Conservation (phyloP, 1,140 invertebrate genomes). For the Bradynema listronoti region DNA sequence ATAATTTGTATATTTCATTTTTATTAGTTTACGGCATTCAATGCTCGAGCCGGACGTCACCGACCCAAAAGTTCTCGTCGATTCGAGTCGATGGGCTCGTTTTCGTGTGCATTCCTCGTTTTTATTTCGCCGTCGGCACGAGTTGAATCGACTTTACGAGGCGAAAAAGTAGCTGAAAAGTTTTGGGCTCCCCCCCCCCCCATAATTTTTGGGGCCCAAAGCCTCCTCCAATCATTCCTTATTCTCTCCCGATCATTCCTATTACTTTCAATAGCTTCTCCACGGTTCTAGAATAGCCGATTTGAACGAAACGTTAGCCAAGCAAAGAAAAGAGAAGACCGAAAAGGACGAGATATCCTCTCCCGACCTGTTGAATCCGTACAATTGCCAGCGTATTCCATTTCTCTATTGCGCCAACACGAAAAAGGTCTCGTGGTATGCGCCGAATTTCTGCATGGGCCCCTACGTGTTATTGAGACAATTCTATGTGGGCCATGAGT, state of each 20-base stretch:
- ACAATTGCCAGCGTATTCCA: slow-evolving; percentile 77
- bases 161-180: slow-evolving; percentile 42
- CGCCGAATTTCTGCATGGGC: slow-evolving; percentile 50
- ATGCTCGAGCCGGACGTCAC: slow-evolving; percentile 10
- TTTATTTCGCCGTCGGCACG: slow-evolving; percentile 17
- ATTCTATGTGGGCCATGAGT: slow-evolving; percentile 49
- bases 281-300: no score
- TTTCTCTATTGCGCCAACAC: slow-evolving; percentile 88
- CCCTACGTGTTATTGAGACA: slow-evolving; percentile 62
- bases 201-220: no score
- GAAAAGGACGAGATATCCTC: background rate
- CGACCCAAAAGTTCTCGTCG: slow-evolving; percentile 14
- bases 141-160: slow-evolving; percentile 21
- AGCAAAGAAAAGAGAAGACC: no score
- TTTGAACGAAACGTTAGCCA: no score
- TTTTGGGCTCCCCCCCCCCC: no score
- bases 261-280: no score
- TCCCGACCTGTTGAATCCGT: slow-evolving; percentile 73
- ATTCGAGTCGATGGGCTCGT: slow-evolving; percentile 9
- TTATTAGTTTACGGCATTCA: no score
- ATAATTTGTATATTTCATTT: no score
- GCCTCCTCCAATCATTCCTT: no score
- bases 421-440: slow-evolving; percentile 65
- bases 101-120: slow-evolving; percentile 27
- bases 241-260: no score